Conservation (phyloP, 1,140 invertebrate genomes). For the Globodera rostochiensis region DNA sequence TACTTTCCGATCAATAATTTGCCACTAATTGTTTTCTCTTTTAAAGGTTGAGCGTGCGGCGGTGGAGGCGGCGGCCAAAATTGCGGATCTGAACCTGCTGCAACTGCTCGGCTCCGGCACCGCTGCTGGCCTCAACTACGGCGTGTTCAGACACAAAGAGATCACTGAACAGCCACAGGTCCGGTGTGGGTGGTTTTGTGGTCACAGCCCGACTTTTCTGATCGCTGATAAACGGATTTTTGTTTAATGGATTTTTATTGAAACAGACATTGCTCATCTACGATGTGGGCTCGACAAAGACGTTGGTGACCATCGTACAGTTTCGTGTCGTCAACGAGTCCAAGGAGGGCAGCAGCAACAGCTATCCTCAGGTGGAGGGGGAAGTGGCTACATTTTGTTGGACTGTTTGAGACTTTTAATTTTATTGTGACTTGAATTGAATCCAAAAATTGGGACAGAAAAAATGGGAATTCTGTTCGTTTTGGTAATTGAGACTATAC, state of each 20-base stretch:
- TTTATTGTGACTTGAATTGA: too few species aligned
- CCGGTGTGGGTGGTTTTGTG: background rate
- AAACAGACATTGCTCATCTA: constrained; percentile 83
- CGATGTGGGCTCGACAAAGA: constrained; percentile 92
- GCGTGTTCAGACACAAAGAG: constrained; percentile 88
- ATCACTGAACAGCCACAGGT: constrained; percentile 86
- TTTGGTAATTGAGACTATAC: too few species aligned
- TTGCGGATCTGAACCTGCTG: constrained; percentile 84
- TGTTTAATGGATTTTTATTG: background rate
- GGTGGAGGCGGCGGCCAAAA: constrained; percentile 80
- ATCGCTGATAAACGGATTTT: background rate
- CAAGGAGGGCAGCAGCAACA: constrained; percentile 62
- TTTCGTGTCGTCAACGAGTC: constrained; percentile 87
- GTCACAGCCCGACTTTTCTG: too few species aligned
- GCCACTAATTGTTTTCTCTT: background rate
- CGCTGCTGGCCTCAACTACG: constrained; percentile 90
- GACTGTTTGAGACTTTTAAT: too few species aligned
- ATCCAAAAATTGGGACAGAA: too few species aligned
- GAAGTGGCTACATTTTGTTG: too few species aligned
- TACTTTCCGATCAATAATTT: too few species aligned
- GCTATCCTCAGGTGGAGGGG: background rate
- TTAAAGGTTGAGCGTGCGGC: constrained; percentile 78
- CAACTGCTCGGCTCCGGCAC: constrained; percentile 59
- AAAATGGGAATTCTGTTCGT: too few species aligned
- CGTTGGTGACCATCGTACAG: constrained; percentile 83